Percentiles rank a stretch among this genome's conserved stretches.
Evolutionary conservation across 2,888 invertebrate species (phyloP).

Genomic region (Rhamnusium bicolor): DNA sequence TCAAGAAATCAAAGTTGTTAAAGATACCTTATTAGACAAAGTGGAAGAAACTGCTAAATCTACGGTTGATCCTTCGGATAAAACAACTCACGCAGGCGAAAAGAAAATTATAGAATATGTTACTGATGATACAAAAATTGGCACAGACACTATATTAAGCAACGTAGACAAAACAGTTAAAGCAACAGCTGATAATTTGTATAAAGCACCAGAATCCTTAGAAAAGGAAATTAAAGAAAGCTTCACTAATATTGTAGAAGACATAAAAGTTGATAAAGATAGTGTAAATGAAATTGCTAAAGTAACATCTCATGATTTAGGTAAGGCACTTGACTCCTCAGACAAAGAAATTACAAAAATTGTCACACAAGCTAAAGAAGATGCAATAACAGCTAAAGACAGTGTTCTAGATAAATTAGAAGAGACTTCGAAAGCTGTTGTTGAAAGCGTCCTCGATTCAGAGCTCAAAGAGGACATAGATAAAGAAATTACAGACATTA

Average conservation of each 20-base stretch:
- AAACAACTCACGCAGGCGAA: background rate
- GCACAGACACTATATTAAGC: constrained; percentile 1
- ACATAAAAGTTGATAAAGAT: background rate
- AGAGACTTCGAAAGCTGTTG: constrained; percentile 19
- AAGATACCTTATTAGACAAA: background rate
- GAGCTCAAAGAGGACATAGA: constrained; percentile 65
- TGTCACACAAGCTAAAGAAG: background rate
- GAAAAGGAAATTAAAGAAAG: too few relatives aligned
- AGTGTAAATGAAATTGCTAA: constrained; percentile 14
- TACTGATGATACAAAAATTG: background rate
- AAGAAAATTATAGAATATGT: too few relatives aligned
- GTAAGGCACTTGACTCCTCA: background rate
- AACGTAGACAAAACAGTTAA: too few relatives aligned
- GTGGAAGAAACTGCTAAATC: background rate
- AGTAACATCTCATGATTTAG: background rate
- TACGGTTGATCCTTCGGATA: background rate
- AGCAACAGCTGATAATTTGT: too few relatives aligned
- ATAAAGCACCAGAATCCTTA: too few relatives aligned
- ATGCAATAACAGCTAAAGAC: background rate
- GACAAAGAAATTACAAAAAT: background rate
- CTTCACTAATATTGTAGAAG: too few relatives aligned
- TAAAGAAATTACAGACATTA: constrained; percentile 49
- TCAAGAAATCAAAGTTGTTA: too few relatives aligned
- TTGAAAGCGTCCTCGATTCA: background rate
- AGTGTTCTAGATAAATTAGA: background rate